Evolutionary conservation across 1,140 invertebrate genomes (phyloP).

Genomic region (Camponotus vicinus): DNA sequence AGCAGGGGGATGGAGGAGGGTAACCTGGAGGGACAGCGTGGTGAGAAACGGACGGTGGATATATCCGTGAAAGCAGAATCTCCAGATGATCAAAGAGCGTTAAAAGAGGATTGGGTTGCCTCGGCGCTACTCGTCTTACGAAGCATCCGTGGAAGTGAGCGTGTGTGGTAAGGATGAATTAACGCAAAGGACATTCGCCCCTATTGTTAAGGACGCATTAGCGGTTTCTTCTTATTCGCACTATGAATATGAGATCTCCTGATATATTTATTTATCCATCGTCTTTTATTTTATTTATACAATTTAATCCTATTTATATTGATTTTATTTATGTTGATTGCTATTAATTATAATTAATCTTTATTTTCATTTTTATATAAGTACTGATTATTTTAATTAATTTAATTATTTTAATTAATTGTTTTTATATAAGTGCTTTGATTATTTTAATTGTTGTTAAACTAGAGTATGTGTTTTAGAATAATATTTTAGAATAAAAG

Average conservation of each 20-base stretch:
- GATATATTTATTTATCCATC: slow-evolving; percentile 1
- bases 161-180: slow-evolving; percentile 31
- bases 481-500: no score
- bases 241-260: neutral
- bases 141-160: neutral
- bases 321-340: neutral
- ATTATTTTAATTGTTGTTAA: no score
- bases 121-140: slow-evolving; percentile 77
- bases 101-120: slow-evolving; percentile 75
- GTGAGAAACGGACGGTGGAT: slow-evolving; percentile 64
- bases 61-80: slow-evolving; percentile 69
- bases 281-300: neutral
- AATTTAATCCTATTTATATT: slow-evolving; percentile 1
- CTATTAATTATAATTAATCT: no score
- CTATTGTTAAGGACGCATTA: slow-evolving; percentile 10
- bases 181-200: slow-evolving; percentile 39
- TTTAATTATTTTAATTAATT: no score
- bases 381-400: no score
- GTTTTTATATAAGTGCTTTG: no score
- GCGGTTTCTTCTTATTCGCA: neutral
- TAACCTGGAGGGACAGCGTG: neutral
- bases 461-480: no score
- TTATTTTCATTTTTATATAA: no score
- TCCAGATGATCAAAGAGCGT: slow-evolving; percentile 77
- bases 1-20: neutral